Conservation (phyloP, 2,888 invertebrate species). For the Portevinia maculata region DNA sequence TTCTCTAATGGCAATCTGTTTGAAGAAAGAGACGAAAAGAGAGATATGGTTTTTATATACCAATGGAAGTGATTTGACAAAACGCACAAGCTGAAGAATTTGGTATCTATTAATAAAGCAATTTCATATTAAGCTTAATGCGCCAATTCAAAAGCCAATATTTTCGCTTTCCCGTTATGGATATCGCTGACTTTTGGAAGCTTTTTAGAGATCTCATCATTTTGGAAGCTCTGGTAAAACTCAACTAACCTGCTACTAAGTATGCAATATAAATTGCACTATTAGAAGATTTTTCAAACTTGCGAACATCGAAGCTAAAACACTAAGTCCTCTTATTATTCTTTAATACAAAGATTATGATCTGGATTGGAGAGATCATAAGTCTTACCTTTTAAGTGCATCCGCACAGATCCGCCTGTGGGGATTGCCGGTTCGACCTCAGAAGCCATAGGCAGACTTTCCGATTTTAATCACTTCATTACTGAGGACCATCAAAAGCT, state of each 20-base stretch:
- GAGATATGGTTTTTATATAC: neutral
- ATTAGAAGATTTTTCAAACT: no score
- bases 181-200: conserved; percentile 17
- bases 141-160: neutral
- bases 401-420: no score
- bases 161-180: conserved; percentile 4
- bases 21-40: conserved; percentile 2
- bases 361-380: no score
- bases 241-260: neutral
- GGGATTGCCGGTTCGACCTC: no score
- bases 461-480: no score
- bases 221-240: conserved; percentile 6
- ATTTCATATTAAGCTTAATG: conserved; percentile 4
- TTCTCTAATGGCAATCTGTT: neutral
- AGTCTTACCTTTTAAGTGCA: no score
- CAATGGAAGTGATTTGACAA: conserved; percentile 38
- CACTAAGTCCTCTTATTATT: no score
- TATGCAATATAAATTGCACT: conserved; percentile 4
- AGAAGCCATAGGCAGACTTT: no score
- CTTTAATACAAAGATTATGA: no score
- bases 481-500: no score
- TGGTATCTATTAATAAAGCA: conserved; percentile 8
- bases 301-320: no score
- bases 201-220: neutral
- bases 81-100: conserved; percentile 7